Conservation (phyloP, 2,888 invertebrate genomes). For the Diaprepes abbreviatus region DNA sequence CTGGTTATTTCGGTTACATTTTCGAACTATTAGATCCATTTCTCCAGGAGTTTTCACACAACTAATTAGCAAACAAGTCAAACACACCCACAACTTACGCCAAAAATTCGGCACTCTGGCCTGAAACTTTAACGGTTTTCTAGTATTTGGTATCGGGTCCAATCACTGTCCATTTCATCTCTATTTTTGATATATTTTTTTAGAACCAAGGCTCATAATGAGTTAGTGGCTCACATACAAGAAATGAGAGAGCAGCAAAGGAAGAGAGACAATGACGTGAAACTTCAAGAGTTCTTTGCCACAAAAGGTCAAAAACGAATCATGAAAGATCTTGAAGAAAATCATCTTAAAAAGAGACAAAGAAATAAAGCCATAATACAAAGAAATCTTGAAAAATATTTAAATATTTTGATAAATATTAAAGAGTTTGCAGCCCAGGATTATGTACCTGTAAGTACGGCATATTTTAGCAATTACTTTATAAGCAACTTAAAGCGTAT, state of each 20-base stretch:
- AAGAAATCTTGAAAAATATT: conserved; percentile 65
- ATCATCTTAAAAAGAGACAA: conserved; percentile 78
- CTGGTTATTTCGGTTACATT: too few relatives aligned
- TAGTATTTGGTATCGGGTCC: too few relatives aligned
- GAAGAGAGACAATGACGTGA: conserved; percentile 86
- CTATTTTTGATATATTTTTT: conserved; percentile 6
- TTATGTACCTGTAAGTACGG: conserved; percentile 43
- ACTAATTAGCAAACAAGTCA: too few relatives aligned
- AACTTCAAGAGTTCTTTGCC: conserved; percentile 87
- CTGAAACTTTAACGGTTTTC: too few relatives aligned
- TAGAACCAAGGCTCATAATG: conserved; percentile 81
- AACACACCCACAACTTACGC: too few relatives aligned
- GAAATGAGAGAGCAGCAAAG: conserved; percentile 91
- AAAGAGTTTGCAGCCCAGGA: conserved; percentile 49
- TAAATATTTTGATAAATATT: conserved; percentile 54
- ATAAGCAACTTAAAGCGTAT: too few relatives aligned
- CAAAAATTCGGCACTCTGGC: too few relatives aligned
- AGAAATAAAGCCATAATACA: conserved; percentile 78
- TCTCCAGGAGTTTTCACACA: too few relatives aligned
- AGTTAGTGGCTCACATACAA: conserved; percentile 76
- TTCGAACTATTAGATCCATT: too few relatives aligned
- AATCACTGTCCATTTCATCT: too few relatives aligned
- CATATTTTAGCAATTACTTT: too few relatives aligned
- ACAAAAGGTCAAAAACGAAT: conserved; percentile 87
- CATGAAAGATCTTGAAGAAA: conserved; percentile 81